Percentiles rank a stretch among this genome's conserved stretches.
Conservation (phyloP, 2,113 vertebrate genomes). For the Nicator chloris region DNA sequence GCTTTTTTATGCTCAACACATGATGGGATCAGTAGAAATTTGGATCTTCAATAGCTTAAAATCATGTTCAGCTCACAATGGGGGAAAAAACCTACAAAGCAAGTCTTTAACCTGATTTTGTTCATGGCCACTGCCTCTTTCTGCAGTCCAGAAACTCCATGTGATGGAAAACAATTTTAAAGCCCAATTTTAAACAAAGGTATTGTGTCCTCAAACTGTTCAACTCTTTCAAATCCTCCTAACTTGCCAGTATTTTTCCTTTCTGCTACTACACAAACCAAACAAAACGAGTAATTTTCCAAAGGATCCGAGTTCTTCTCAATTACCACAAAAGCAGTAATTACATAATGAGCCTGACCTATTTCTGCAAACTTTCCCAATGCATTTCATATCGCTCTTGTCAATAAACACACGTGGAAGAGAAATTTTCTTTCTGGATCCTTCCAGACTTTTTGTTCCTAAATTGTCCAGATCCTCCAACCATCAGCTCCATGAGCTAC, state of each 20-base stretch:
- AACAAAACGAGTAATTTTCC: background rate
- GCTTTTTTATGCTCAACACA: background rate
- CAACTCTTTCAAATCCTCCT: background rate
- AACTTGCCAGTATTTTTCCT: background rate
- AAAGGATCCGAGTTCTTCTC: background rate
- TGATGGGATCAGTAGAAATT: background rate
- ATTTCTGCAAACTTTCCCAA: background rate
- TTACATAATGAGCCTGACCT: background rate
- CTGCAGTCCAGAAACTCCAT: background rate
- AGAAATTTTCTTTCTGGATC: background rate
- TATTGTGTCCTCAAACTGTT: background rate
- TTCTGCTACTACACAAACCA: background rate
- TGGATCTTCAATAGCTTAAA: background rate
- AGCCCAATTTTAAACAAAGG: background rate
- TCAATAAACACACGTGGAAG: background rate
- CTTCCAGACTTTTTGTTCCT: background rate
- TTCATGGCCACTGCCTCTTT: background rate
- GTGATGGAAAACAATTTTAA: background rate
- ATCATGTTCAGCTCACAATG: rapidly evolving
- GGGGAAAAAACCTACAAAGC: background rate
- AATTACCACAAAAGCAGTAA: background rate
- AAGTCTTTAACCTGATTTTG: no score
- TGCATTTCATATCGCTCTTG: background rate
- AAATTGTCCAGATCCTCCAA: background rate
- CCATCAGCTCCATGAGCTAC: background rate